Conservation (phyloP, 2,888 invertebrate species). For the Apodemia hepburni region DNA sequence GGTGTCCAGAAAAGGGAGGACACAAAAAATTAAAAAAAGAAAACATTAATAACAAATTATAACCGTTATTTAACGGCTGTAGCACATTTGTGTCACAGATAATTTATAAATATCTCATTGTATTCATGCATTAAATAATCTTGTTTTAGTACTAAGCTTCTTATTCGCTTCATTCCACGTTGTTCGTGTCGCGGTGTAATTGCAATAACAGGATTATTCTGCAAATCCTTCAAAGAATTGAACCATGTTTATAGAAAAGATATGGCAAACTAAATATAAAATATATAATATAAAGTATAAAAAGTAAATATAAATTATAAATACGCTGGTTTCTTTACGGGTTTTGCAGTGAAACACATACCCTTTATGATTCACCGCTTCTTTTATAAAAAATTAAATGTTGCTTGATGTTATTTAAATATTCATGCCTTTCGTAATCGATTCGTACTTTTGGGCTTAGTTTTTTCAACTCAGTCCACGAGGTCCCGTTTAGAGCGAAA, state of each 20-base stretch:
- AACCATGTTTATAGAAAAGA: not conserved
- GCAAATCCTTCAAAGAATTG: slow-evolving; percentile 5
- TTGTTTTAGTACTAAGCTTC: slow-evolving; percentile 7
- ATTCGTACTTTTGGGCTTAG: too few relatives aligned
- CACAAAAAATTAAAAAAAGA: too few relatives aligned
- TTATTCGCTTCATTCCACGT: not conserved
- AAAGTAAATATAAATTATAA: not conserved
- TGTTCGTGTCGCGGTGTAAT: slow-evolving; percentile 10
- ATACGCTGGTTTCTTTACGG: not conserved
- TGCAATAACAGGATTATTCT: slow-evolving; percentile 9
- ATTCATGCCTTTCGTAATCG: too few relatives aligned
- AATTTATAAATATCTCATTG: not conserved
- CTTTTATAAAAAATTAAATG: too few relatives aligned
- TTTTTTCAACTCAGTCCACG: too few relatives aligned
- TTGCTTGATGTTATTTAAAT: too few relatives aligned
- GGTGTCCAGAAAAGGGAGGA: too few relatives aligned
- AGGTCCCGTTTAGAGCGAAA: too few relatives aligned
- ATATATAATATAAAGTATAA: not conserved
- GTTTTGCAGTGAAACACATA: too few relatives aligned
- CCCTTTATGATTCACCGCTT: too few relatives aligned
- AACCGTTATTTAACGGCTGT: too few relatives aligned
- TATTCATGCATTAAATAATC: slow-evolving; percentile 1
- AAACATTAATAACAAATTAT: not conserved
- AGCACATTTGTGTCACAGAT: not conserved
- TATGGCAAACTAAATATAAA: not conserved